Conservation (phyloP, 2,888 invertebrate genomes). For the Agapostemon virescens region DNA sequence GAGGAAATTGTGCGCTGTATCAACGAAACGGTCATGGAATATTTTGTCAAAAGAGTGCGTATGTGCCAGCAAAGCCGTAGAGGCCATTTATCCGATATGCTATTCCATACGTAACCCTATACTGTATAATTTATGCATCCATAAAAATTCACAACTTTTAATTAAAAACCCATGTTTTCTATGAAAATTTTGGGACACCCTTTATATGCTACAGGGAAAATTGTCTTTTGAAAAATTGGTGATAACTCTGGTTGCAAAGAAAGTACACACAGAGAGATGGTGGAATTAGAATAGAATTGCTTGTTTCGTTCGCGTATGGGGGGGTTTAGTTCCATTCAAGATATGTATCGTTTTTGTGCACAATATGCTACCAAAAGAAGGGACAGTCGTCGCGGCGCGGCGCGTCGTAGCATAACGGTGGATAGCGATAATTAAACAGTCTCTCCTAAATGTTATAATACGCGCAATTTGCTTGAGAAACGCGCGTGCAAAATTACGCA, state of each 20-base stretch:
- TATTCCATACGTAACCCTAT: no score
- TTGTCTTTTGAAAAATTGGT: neutral
- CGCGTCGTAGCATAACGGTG: neutral
- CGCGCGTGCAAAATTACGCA: constrained; percentile 57
- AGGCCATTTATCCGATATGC: no score
- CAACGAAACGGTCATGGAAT: no score
- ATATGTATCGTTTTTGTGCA: neutral
- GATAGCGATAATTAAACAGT: constrained; percentile 62
- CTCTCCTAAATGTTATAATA: constrained; percentile 58
- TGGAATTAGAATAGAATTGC: neutral
- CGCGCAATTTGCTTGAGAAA: constrained; percentile 66
- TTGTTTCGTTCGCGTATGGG: neutral
- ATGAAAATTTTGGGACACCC: no score
- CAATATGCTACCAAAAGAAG: constrained; percentile 35
- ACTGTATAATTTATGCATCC: no score
- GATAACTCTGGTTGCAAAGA: neutral
- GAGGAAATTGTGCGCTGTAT: no score
- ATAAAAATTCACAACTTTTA: no score
- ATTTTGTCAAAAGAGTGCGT: no score
- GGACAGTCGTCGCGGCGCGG: constrained; percentile 3
- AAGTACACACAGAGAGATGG: neutral
- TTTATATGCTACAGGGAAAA: neutral
- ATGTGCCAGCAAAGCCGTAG: no score
- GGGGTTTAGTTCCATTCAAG: neutral
- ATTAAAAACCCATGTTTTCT: no score